A percentile compares a stretch with the other conserved stretches of the same genome.
Conservation (phyloP, 2,113 vertebrate genomes). For the Oreocharis arfaki region DNA sequence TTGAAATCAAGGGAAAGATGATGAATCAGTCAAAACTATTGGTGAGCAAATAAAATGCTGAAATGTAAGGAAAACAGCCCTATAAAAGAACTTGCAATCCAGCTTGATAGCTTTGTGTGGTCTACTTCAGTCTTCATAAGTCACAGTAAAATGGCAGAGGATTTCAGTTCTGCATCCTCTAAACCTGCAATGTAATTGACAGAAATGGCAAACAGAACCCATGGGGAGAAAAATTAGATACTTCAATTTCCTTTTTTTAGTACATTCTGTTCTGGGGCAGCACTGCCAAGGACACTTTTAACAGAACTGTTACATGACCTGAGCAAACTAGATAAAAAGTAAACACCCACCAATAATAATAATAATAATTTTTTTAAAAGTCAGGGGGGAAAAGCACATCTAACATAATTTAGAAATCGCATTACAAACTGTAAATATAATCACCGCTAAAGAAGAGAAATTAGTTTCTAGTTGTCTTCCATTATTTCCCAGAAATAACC, state of each 20-base stretch:
- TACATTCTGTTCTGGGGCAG: not conserved
- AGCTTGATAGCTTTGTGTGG: not conserved
- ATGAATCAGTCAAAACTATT: not conserved
- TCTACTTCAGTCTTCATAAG: not conserved
- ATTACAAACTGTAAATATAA: not conserved
- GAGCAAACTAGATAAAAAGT: not conserved
- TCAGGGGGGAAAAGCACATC: not conserved
- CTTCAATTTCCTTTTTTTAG: not conserved
- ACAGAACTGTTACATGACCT: not conserved
- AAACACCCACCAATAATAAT: not conserved
- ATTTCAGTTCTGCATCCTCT: not conserved
- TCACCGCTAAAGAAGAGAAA: not conserved
- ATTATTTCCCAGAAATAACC: not conserved
- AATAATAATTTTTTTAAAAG: too few relatives aligned
- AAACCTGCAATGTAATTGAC: not conserved
- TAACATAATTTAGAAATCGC: not conserved
- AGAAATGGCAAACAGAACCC: not conserved
- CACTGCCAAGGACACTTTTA: not conserved
- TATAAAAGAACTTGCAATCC: not conserved
- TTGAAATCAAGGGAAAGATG: conserved; percentile 5
- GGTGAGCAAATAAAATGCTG: conserved; percentile 19
- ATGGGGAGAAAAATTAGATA: not conserved
- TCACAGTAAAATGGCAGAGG: not conserved
- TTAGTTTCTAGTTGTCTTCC: not conserved
- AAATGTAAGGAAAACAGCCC: not conserved